phyloP scores from a whole-genome alignment of 1,140 invertebrate species.

The Eriosoma lanigerum region DNA sequence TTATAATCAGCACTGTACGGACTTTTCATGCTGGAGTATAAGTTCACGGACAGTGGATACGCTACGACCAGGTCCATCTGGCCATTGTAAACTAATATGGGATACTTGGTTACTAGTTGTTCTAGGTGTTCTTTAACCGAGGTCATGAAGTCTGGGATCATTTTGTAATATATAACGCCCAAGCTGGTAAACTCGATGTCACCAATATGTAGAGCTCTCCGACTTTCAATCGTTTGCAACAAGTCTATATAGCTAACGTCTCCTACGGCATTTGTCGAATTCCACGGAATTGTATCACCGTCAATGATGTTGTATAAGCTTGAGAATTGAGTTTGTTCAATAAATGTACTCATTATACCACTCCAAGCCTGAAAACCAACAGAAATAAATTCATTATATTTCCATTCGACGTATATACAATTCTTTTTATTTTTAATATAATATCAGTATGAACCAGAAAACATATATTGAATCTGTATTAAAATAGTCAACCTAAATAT shows the following conservation, averaged over 20 bases:
- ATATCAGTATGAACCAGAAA: no score
- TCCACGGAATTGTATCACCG: conserved; percentile 22
- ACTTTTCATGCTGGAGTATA: conserved; percentile 66
- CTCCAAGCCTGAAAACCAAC: conserved; percentile 53
- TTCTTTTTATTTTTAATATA: no score
- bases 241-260: conserved; percentile 59
- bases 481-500: no score
- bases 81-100: conserved; percentile 71
- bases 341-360: conserved; percentile 51
- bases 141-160: conserved; percentile 80
- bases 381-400: no score
- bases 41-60: conserved; percentile 75
- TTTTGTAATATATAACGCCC: conserved; percentile 65
- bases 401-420: no score
- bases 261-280: neutral
- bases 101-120: conserved; percentile 68
- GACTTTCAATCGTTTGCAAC: conserved; percentile 63
- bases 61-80: conserved; percentile 83
- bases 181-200: conserved; percentile 63
- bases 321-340: conserved; percentile 44
- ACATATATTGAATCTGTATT: no score
- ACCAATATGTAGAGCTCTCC: conserved; percentile 80
- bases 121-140: conserved; percentile 75
- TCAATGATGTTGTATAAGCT: conserved; percentile 52
- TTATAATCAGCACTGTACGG: conserved; percentile 67